phyloP scores from a whole-genome alignment of 2,797 vertebrate species.

The Manis pentadactyla region DNA sequence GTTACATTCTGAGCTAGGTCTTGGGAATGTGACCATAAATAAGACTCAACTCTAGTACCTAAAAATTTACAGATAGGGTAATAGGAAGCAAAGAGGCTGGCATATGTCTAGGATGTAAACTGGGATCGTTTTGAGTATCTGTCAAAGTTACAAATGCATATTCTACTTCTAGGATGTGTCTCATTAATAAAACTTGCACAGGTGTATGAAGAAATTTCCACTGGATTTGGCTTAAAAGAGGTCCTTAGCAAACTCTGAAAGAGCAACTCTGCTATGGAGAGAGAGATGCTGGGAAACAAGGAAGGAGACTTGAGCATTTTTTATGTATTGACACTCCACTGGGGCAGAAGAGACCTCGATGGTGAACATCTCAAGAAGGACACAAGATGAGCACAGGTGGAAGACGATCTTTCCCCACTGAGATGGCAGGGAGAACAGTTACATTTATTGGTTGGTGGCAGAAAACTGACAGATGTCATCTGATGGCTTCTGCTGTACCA shows the following conservation, averaged over 20 bases:
- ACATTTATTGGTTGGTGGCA: neutral
- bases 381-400: neutral
- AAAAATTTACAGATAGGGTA: neutral
- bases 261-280: neutral
- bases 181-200: neutral
- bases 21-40: neutral
- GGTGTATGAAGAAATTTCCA: neutral
- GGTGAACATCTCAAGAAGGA: neutral
- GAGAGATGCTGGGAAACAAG: neutral
- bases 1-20: neutral
- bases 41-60: neutral
- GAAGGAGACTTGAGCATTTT: neutral
- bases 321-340: neutral
- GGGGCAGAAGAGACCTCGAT: neutral
- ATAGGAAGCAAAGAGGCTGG: neutral
- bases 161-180: neutral
- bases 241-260: neutral
- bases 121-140: neutral
- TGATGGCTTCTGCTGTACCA: neutral
- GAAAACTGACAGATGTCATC: neutral
- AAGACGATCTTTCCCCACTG: neutral
- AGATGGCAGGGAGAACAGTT: neutral
- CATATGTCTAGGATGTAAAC: neutral
- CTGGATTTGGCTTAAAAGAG: neutral
- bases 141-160: neutral